Conservation (phyloP, 2,113 vertebrate genomes). For the Sinocyclocheilus grahami region DNA sequence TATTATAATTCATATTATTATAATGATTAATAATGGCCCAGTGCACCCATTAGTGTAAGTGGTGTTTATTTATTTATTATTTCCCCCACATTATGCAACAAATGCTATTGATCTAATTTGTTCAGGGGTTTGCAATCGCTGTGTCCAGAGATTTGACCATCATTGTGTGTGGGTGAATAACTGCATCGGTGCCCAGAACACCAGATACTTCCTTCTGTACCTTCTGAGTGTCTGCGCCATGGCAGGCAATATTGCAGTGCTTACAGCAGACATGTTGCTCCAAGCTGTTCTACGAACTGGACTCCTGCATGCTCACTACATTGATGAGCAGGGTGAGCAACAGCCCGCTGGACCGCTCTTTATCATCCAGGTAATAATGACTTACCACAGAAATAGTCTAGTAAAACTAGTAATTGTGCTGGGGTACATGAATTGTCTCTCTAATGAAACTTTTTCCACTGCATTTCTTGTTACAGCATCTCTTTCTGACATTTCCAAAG, state of each 20-base stretch:
- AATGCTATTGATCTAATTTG: not conserved
- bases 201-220: conserved; percentile 85
- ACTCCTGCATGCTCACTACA: conserved; percentile 74
- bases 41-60: not conserved
- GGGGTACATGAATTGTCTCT: not conserved
- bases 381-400: not conserved
- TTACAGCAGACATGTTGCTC: conserved; percentile 77
- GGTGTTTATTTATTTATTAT: not conserved
- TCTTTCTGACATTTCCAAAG: conserved; percentile 92
- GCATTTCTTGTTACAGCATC: conserved; percentile 74
- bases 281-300: conserved; percentile 76
- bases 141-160: conserved; percentile 94
- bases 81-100: not conserved
- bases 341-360: conserved; percentile 74
- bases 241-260: conserved; percentile 68
- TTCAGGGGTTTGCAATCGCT: conserved; percentile 85
- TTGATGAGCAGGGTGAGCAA: conserved; percentile 77
- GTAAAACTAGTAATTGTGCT: not conserved
- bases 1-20: not conserved
- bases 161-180: conserved; percentile 98
- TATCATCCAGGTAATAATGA: conserved; percentile 80
- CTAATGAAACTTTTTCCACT: not conserved
- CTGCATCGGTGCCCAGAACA: conserved; percentile 89
- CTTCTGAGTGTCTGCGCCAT: conserved; percentile 79
- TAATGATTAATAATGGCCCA: not conserved